Base-by-base conservation (phyloP, 2,888 invertebrate genomes). In the Machimus rusticus region DNA sequence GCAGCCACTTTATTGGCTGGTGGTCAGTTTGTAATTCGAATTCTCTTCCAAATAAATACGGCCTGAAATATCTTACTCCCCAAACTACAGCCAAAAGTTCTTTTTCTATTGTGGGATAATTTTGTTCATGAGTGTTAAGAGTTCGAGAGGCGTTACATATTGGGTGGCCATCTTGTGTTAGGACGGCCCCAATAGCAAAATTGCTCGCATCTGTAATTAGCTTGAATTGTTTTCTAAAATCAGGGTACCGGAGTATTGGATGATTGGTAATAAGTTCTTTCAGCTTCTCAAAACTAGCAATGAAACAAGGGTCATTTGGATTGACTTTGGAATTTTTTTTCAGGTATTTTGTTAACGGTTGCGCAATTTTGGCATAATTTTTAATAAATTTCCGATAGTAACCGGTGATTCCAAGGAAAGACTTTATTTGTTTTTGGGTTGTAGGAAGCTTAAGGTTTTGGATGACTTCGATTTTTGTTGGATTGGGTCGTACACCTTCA, bases 401-500 rank as follows among this genome's bases (percentile, higher is more conserved):
- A 1, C 43, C 84, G 16, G 84, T 84, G 23, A 82, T 81, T 5
- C 81, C 81, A 6, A 81, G 14, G 23, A 55, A 55, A 2, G 16
- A 14, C 86, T 88, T 9, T 8, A 46, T 86, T 79, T 43, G 74
- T 19, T 57, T 88, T 81, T 34, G 87, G 14, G 28, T 79, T 16
- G 79, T 79, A 16, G 79, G 79, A 43, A 79, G 46, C 3, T 51
- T 79, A 14, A 79, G 16, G 23, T 28, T 28, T 79, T 79, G 79
- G 5, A 87, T 79, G 34, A 76, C 14, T 86, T 89, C 14, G 9
- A 88, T 76, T 79, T 89, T 88, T 5, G 84, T 81, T 0, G 85
- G 88, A 55, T 89, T 89, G 1, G 87, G 87, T 85, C 87, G 88
- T 76, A 88, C 51, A 31, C 87, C 88, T 37, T 88, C 82, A 12